A percentile compares a stretch with the other conserved stretches of the same genome.
Conservation (phyloP, 2,797 vertebrate species). For the Ammospiza maritima region DNA sequence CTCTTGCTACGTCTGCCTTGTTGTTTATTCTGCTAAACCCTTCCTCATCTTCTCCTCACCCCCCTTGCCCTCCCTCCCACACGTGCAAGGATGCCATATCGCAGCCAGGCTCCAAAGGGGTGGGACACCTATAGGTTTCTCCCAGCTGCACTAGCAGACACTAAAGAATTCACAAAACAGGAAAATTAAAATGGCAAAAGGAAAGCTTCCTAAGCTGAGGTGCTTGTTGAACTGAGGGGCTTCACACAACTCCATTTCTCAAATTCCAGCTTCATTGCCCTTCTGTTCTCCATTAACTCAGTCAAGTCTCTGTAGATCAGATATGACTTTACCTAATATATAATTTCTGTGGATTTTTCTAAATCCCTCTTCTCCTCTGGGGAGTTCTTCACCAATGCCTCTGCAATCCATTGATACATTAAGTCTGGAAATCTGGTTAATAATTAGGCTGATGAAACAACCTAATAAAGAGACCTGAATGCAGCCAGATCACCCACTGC, state of each 20-base stretch:
- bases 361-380: not conserved
- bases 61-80: not conserved
- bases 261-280: not conserved
- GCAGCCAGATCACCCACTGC: not conserved
- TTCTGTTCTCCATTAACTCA: not conserved
- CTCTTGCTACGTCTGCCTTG: not conserved
- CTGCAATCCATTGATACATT: not conserved
- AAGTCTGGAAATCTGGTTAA: not conserved
- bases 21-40: not conserved
- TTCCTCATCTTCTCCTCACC: not conserved
- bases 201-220: not conserved
- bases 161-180: not conserved
- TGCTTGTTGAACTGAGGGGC: not conserved
- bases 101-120: not conserved
- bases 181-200: not conserved
- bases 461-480: not conserved
- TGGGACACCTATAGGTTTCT: not conserved
- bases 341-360: not conserved
- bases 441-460: not conserved
- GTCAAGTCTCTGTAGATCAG: not conserved
- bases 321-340: not conserved
- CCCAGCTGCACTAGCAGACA: not conserved
- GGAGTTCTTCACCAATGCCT: not conserved
- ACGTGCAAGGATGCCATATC: not conserved
- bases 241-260: not conserved